Base-by-base conservation (phyloP, 2,113 vertebrate species). In the Athene noctua region DNA sequence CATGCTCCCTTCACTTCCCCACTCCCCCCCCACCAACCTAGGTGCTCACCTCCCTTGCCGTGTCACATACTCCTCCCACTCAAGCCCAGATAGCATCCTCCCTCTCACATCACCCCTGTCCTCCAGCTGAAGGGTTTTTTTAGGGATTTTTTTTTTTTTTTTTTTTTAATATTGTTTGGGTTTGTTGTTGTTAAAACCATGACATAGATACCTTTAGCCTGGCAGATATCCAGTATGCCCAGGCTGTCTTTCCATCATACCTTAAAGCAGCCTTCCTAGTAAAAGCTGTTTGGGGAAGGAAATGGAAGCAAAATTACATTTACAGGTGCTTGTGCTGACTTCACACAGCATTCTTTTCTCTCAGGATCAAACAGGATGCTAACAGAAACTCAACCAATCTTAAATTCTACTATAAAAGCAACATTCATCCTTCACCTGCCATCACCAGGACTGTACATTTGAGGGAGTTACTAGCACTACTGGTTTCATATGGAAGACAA, bases 21-120 rank as follows among this genome's bases (percentile, higher is more conserved):
- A 30, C 44, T 65, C 30, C 42, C 38, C 46, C 4, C 6, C 19
- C 2, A 3, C 3, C 22, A 46, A 46, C 46, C 19, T 1, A 0
- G 27, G 3, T 3, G 2, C 40, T 73, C 59, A 16, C 49, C 42
- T 54, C 52, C 65, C 22, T 63, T 58, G 30, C 62, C 55, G 16
- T 49, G 40, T 30, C 11, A 3, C 2, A 7, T 13, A 16, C 9
- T 66, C 15, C 17, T 44, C 38, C 25, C 0, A 5, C 58, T 70
- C 49, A 21, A 36, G 32, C 34, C 22, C 77, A 63, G 67, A 16
- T 0, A 44, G 14, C 3, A 1, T 15, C 51, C 23, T 1, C 18
- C 3, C 58, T 54, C 36, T 47, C 26, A 25, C 29, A 47, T 73
- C 54, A 46, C 7, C 14, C 4, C 17, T 5, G 9, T 20, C 27